Evolutionary conservation across 1,140 invertebrate genomes (phyloP).

Genomic region (Drosophila tristis): DNA sequence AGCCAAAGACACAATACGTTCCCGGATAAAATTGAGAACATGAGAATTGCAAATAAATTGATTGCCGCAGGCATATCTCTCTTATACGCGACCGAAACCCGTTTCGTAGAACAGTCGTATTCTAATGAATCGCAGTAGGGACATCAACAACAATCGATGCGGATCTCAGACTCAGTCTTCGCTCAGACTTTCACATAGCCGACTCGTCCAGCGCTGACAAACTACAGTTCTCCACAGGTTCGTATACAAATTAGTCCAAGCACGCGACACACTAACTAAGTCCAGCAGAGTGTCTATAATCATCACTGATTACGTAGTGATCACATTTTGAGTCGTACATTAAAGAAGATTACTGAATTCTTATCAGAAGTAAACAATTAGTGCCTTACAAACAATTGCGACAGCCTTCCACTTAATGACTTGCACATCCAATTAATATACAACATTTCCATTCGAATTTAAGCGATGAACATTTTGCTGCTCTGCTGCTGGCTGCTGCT

Average conservation of each 20-base stretch:
- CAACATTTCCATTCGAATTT: not conserved
- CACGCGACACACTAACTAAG: constrained; percentile 25
- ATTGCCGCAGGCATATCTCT: not conserved
- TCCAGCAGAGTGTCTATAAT: not conserved
- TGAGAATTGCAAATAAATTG: too few species aligned
- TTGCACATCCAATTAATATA: not conserved
- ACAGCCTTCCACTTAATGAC: not conserved
- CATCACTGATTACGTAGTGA: too few species aligned
- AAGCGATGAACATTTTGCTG: constrained; percentile 15
- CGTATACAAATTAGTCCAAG: not conserved
- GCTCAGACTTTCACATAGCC: not conserved
- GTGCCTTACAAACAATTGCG: constrained; percentile 10
- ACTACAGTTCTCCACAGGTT: not conserved
- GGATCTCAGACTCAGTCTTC: constrained; percentile 18
- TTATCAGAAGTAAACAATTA: constrained; percentile 1
- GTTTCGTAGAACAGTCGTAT: not conserved
- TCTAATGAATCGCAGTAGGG: not conserved
- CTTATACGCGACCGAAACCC: not conserved
- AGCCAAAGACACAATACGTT: too few species aligned
- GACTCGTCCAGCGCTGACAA: not conserved
- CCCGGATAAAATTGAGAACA: too few species aligned
- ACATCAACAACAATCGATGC: not conserved
- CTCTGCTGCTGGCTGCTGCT: constrained; percentile 32
- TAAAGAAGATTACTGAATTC: constrained; percentile 9
- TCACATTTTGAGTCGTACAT: too few species aligned